These are phyloP conservation scores for Halocaridina rubra DNA, from an alignment of 2,888 invertebrate species.

Conservation along the genomic window DNA sequence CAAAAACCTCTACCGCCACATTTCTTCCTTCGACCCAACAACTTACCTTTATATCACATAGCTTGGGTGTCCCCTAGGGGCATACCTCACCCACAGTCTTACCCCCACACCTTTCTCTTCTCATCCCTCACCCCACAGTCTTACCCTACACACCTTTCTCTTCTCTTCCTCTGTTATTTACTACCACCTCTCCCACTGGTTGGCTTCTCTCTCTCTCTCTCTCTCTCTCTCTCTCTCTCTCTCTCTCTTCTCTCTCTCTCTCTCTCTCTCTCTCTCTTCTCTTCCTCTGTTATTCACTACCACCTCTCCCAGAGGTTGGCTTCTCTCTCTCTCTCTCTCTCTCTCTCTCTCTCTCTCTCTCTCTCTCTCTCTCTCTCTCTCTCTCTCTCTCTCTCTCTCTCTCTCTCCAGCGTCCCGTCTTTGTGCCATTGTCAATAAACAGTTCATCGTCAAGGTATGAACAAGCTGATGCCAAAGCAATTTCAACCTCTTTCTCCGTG, in stretches of 20 bases:
- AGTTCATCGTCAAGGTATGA: no score
- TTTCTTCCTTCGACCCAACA: not conserved
- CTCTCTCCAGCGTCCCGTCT: not conserved
- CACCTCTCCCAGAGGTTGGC: not conserved
- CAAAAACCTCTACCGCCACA: no score
- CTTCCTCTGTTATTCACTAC: not conserved
- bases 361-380: not conserved
- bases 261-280: not conserved
- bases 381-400: not conserved
- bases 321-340: not conserved
- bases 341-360: constrained; percentile 5
- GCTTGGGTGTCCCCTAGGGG: no score
- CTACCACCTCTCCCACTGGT: not conserved
- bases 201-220: not conserved
- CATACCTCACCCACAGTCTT: no score
- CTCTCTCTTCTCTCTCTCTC: not conserved
- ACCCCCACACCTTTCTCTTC: not conserved
- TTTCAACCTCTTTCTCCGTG: no score
- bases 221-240: constrained; percentile 11
- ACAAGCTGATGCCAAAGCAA: no score
- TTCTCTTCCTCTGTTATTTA: not conserved
- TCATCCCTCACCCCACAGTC: not conserved
- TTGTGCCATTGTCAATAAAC: not conserved
- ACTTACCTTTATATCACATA: no score
- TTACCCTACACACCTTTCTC: not conserved